phyloP scores from a whole-genome alignment of 1,140 invertebrate species.

The Ganaspis sp. region DNA sequence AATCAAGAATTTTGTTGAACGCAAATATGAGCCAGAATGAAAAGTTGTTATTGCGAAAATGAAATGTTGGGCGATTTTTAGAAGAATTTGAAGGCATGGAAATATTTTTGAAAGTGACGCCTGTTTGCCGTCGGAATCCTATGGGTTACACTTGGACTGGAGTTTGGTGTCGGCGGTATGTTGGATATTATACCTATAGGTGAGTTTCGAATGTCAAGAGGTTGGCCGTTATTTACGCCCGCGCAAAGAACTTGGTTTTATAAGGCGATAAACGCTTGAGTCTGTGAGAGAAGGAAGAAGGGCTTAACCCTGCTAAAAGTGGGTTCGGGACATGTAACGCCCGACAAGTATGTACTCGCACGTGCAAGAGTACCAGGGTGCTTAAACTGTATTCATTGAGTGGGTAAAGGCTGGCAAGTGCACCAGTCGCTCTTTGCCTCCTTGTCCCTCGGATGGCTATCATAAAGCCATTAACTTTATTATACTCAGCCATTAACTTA shows the following conservation, averaged over 20 bases:
- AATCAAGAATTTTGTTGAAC: too few relatives aligned
- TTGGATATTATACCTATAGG: too few relatives aligned
- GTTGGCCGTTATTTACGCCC: conserved; percentile 59
- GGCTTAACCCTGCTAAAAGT: conserved; percentile 54
- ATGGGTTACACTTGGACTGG: neutral
- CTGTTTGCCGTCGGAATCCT: conserved; percentile 18
- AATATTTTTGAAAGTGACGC: neutral
- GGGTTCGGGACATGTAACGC: conserved; percentile 53
- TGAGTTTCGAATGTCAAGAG: conserved; percentile 60
- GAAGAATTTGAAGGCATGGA: too few relatives aligned
- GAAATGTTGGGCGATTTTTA: too few relatives aligned
- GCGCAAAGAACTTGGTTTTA: conserved; percentile 60
- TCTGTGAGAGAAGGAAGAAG: conserved; percentile 50
- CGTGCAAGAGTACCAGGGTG: conserved; percentile 46
- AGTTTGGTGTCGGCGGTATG: neutral
- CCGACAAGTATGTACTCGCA: conserved; percentile 53
- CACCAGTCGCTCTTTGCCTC: conserved; percentile 47
- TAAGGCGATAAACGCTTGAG: conserved; percentile 60
- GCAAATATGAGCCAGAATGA: too few relatives aligned
- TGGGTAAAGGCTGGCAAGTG: conserved; percentile 51
- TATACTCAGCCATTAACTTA: conserved; percentile 74
- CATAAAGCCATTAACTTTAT: conserved; percentile 76
- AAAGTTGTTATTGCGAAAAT: too few relatives aligned
- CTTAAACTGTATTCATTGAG: conserved; percentile 53
- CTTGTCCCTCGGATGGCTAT: conserved; percentile 69